Conservation (phyloP, 2,113 vertebrate genomes). For the Oncorhynchus mykiss region DNA sequence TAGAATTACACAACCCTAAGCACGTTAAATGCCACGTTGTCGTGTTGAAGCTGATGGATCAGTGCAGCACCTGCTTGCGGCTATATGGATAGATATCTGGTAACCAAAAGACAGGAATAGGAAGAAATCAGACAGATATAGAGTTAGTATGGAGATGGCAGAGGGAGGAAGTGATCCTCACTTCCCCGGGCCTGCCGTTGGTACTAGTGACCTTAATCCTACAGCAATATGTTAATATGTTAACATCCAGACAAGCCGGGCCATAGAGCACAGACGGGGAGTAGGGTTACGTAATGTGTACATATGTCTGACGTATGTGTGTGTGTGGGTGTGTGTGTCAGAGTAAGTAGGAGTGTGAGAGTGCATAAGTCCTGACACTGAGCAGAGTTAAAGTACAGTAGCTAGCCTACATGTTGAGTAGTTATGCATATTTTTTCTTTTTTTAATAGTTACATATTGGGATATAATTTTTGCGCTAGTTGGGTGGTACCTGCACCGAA, state of each 20-base stretch:
- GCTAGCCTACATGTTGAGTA: no score
- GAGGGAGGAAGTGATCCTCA: background rate
- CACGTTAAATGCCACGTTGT: background rate
- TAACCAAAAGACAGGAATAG: background rate
- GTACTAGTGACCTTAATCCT: constrained; percentile 3
- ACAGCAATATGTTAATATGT: background rate
- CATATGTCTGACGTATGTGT: background rate
- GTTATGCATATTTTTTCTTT: no score
- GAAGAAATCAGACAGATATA: background rate
- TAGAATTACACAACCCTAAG: no score
- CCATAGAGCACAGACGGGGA: background rate
- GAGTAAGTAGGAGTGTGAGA: background rate
- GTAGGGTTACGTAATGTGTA: background rate
- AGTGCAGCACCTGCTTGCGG: background rate
- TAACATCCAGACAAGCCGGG: background rate
- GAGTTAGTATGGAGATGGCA: background rate
- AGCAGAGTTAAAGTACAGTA: no score
- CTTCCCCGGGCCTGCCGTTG: background rate
- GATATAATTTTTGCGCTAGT: no score
- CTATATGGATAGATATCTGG: background rate
- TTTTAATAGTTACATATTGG: no score
- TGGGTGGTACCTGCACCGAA: no score
- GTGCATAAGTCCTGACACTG: background rate
- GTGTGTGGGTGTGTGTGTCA: background rate
- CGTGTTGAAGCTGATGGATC: background rate